Evolutionary conservation across 2,888 invertebrate species (phyloP), one percentile per base, ranked within the genome.

Genomic region (Plagiodera versicolora): DNA sequence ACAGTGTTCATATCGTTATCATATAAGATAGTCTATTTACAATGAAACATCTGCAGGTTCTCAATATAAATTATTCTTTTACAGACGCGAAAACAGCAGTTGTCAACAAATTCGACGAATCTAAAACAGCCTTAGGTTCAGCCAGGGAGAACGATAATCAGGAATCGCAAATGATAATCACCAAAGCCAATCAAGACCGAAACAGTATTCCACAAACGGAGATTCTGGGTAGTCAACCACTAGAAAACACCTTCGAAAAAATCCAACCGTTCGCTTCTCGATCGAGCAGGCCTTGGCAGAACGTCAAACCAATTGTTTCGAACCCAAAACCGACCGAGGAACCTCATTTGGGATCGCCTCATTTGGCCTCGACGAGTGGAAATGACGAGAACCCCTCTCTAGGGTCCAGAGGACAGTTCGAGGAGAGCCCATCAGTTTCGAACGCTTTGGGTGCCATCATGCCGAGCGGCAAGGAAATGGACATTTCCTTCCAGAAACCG

Each of bases 371-470:
- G n/a, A n/a, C n/a, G n/a, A n/a, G n/a, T n/a, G n/a, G n/a, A n/a
- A n/a, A 51, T 14, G 19, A 11, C 10, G 18, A 51, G 10, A 11
- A 14, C 9, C 16, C 6, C 10, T 18, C 16, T 35, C 9, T 9
- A 44, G 11, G 9, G 2, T 16, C 19, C 9, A 39, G 20, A 44
- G 44, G 45, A 10, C 18, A 55, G 18, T 54, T 56, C 45, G 55
- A 61, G 17, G 20, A 52, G 4, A 20, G n/a, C n/a, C n/a, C 14
- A 0, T 0, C 47, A 11, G 46, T 19, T 11, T 58, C 60, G 11
- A 66, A 63, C 46, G 28, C 67, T 47, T 61, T 70, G 49, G 70
- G 68, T 28, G 59, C 58, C 39, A 57, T 70, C n/a, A 35, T 68
- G 14, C 62, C 69, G n/a, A 50, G 48, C n/a, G 39, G 48, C 11